Evolutionary conservation across 2,797 vertebrate species (phyloP).

Genomic region (Brachymystax lenok): DNA sequence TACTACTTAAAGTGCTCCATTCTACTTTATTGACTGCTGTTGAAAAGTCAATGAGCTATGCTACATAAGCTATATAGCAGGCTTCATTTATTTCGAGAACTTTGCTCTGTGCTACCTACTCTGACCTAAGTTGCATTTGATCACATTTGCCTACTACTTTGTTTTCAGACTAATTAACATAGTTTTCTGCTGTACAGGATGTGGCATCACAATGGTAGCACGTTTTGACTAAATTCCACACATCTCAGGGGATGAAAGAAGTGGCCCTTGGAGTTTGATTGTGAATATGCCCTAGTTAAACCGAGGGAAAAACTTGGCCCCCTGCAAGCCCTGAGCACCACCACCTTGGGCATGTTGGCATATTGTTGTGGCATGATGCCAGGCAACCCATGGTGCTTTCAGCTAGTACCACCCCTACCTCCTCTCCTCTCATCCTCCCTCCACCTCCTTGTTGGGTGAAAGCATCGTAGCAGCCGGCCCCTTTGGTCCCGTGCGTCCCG

Average conservation of each 20-base stretch:
- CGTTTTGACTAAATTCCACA: background rate
- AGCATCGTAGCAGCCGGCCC: slow-evolving; percentile 46
- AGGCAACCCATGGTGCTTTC: background rate
- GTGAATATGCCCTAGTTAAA: slow-evolving; percentile 1
- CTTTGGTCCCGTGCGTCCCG: slow-evolving; percentile 54
- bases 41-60: background rate
- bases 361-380: background rate
- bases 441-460: slow-evolving; percentile 12
- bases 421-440: background rate
- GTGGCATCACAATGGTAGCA: slow-evolving; percentile 2
- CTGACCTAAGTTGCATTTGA: background rate
- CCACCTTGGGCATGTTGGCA: background rate
- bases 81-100: background rate
- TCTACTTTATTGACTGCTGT: background rate
- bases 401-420: slow-evolving; percentile 22
- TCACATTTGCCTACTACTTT: background rate
- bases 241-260: background rate
- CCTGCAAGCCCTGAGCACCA: background rate
- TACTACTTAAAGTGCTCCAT: background rate
- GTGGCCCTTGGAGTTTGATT: background rate
- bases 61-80: background rate
- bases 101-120: too few species aligned
- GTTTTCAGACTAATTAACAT: background rate
- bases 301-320: background rate
- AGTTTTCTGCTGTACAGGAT: background rate